Base-by-base conservation (phyloP, 2,113 vertebrate genomes). In the Barbus barbus region DNA sequence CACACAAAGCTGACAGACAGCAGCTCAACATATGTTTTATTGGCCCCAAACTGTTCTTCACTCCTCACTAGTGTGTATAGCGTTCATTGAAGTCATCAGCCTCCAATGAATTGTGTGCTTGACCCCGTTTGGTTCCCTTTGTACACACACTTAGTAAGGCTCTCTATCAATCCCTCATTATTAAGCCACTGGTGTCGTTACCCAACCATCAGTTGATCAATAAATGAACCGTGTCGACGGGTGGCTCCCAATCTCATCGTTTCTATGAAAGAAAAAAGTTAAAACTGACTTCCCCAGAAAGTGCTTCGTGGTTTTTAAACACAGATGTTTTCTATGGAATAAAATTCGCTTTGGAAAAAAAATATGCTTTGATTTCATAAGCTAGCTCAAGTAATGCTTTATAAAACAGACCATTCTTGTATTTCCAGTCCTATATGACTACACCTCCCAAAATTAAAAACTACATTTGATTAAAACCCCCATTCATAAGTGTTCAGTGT, bases 1-100 rank as follows among this genome's bases (percentile, higher is more conserved):
- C 86, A 51, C 51, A 46, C 22, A 31, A 65, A 51, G 63, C 67
- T 75, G 67, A 46, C 76, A 51, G 20, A 76, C 76, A 14, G 36
- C 78, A 67, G 46, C 80, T 81, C 78, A 73, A 73, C 86, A 87
- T 83, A 84, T 84, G 83, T 82, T 84, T 72, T 76, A 84, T 60
- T 28, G 56, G 65, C 65, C 72, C 12, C 72, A 79, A 31, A 41
- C 69, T 71, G 82, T 48, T 67, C 41, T 44, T 16, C 48, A 51
- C 5, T 1, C 14, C 28, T 20, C 75, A 73, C 31, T 58, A 24
- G 36, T 41, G 26, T 61, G 31, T 31, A 3, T 61, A 46, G 16
- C 5, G 9, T n/a, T 81, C 78, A 81, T 33, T 81, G 26, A 81
- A 81, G 44, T 60, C 76, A 26, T 78, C 56, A 36, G 22, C 56